A percentile compares a stretch with the other conserved stretches of the same genome.
phyloP scores from a whole-genome alignment of 2,797 vertebrate genomes.

The Peromyscus attwateri region DNA sequence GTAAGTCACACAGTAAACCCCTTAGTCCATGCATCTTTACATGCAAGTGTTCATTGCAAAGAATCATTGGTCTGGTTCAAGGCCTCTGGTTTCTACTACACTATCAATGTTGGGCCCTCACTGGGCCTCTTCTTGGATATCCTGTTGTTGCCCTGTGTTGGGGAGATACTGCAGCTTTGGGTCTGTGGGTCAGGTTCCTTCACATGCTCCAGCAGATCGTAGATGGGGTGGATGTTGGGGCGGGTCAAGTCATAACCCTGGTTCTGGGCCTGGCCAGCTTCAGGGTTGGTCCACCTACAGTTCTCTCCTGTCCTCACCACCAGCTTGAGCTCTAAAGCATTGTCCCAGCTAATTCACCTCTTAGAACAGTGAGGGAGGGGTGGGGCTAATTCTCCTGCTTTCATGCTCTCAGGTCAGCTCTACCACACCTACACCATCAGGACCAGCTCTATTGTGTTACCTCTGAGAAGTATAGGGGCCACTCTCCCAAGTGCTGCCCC shows the following conservation, averaged over 20 bases:
- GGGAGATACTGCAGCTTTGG: neutral
- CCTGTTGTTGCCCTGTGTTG: neutral
- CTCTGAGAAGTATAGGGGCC: neutral
- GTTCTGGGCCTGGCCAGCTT: neutral
- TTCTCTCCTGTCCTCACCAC: neutral
- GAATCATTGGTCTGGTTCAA: neutral
- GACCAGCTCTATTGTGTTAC: neutral
- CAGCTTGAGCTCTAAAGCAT: neutral
- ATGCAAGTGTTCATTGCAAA: neutral
- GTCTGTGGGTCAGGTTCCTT: neutral
- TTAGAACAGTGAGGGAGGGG: neutral
- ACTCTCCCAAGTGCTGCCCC: neutral
- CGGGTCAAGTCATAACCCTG: too few species aligned
- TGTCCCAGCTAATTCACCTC: neutral
- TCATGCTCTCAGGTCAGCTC: neutral
- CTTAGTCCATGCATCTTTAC: neutral
- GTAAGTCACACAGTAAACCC: neutral
- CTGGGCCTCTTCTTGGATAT: neutral
- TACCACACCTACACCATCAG: neutral
- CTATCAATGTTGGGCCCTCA: neutral
- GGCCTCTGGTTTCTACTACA: neutral
- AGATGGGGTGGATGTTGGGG: neutral
- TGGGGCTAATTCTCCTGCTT: neutral
- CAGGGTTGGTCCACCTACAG: neutral
- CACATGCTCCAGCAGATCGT: neutral